phyloP scores from a whole-genome alignment of 2,113 vertebrate genomes.

The Puntigrus tetrazona region DNA sequence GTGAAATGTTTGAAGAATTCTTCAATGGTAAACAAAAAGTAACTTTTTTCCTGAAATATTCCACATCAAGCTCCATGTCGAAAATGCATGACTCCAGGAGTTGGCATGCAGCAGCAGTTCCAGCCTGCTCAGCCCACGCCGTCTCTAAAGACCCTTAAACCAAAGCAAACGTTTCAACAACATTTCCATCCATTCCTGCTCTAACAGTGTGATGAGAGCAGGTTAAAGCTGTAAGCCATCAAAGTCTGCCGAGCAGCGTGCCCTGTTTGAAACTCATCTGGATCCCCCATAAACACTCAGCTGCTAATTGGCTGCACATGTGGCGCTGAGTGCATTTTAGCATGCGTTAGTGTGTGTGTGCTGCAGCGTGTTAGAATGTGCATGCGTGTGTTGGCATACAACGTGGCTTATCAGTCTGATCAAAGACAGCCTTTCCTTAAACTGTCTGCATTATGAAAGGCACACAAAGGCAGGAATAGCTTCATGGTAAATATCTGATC shows the following conservation, averaged over 20 bases:
- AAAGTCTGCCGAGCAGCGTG: slow-evolving; percentile 46
- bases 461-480: slow-evolving; percentile 70
- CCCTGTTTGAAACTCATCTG: slow-evolving; percentile 68
- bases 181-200: slow-evolving; percentile 41
- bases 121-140: slow-evolving; percentile 15
- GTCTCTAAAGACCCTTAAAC: slow-evolving; percentile 39
- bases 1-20: background rate
- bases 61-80: slow-evolving; percentile 30
- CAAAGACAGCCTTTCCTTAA: slow-evolving; percentile 80
- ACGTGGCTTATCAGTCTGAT: slow-evolving; percentile 79
- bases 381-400: slow-evolving; percentile 70
- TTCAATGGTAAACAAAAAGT: slow-evolving; percentile 26
- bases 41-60: slow-evolving; percentile 43
- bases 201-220: slow-evolving; percentile 44
- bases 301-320: slow-evolving; percentile 78
- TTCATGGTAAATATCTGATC: slow-evolving; percentile 85
- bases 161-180: slow-evolving; percentile 42
- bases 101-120: background rate
- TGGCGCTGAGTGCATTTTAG: slow-evolving; percentile 27
- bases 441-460: slow-evolving; percentile 76
- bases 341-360: slow-evolving; percentile 29
- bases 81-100: slow-evolving; percentile 21
- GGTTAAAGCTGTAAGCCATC: slow-evolving; percentile 57
- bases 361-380: slow-evolving; percentile 67
- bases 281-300: slow-evolving; percentile 73